Evolutionary conservation across 1,140 invertebrate genomes (phyloP), one percentile per base, ranked within the genome.

Genomic region (Euura saliciscinereae): DNA sequence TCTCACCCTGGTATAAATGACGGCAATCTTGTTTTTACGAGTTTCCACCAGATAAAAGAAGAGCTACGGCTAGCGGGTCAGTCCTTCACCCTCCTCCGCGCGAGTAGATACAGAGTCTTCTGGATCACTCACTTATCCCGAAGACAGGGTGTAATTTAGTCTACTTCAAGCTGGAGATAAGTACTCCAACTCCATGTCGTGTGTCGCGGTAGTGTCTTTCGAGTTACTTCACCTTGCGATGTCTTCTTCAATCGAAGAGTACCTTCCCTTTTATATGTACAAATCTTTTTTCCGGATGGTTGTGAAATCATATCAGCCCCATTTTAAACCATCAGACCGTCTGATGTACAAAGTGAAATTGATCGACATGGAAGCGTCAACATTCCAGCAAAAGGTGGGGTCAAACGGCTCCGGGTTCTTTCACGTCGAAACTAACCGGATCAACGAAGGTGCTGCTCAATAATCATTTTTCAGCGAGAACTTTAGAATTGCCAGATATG

Each of bases 41-140:
- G 78, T 72, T 78, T 76, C 77, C 71, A 69, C 75, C 77, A 69
- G 76, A 80, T 80, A 78, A 79, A 67, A 69, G 73, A n/a, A 59
- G 51, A 59, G 28, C 28, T 28, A 28, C n/a, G 6, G 44, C 11
- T 68, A 43, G 67, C 69, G 59, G 44, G 44, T 42, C n/a, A 44
- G 44, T 51, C 11, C 68, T 51, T 45, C 11, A 51, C 44, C 51
- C 64, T 46, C 46, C 70, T 44, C n/a, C 65, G 46, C 64, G 46
- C 66, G 46, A 71, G 28, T 43, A 65, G 42, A 13, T 64, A 70
- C 51, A 45, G 45, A 70, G 51, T 70, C 66, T 70, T 64, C 59
- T 59, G 13, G 51, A 59, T 59, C 51, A 59, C 51, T 11, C 5
- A 59, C 51, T 59, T 59, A 59, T 59, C 51, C 13, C 51, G 51